Conservation (phyloP, 2,797 vertebrate genomes). For the Anguilla obscura region DNA sequence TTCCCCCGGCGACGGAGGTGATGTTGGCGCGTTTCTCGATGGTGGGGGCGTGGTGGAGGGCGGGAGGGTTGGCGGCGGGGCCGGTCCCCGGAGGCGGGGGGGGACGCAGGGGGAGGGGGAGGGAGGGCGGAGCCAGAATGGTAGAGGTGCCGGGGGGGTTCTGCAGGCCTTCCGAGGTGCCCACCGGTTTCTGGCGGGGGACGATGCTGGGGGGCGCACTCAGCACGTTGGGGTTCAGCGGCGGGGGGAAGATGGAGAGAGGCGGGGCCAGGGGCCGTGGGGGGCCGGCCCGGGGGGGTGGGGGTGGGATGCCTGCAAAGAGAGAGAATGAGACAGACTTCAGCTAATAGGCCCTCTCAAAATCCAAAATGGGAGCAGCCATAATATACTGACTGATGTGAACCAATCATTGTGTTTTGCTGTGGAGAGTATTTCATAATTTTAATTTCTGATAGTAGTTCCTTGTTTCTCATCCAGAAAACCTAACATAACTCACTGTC, state of each 20-base stretch:
- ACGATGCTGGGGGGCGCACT: slow-evolving; percentile 93
- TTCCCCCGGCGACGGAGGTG: slow-evolving; percentile 58
- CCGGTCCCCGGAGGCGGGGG: slow-evolving; percentile 68
- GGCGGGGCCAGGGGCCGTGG: slow-evolving; percentile 80
- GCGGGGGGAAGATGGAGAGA: slow-evolving; percentile 86
- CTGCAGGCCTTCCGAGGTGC: slow-evolving; percentile 72
- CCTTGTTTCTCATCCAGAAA: neutral
- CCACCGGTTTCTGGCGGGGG: slow-evolving; percentile 74
- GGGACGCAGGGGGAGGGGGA: slow-evolving; percentile 61
- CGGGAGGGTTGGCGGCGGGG: slow-evolving; percentile 44
- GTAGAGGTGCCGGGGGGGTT: slow-evolving; percentile 53
- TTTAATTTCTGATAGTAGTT: neutral
- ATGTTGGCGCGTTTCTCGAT: slow-evolving; percentile 92
- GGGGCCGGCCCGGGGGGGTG: slow-evolving; percentile 84
- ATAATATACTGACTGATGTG: neutral
- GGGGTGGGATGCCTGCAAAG: slow-evolving; percentile 86
- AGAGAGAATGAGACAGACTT: neutral
- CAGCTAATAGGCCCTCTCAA: neutral
- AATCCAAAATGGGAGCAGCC: neutral
- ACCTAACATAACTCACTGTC: neutral
- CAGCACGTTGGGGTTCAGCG: slow-evolving; percentile 87
- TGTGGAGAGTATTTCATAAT: neutral
- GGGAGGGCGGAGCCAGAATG: slow-evolving; percentile 60
- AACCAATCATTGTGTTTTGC: neutral
- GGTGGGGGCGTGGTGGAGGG: slow-evolving; percentile 79